Conservation (phyloP, 2,113 vertebrate species). For the Todiramphus chloris region DNA sequence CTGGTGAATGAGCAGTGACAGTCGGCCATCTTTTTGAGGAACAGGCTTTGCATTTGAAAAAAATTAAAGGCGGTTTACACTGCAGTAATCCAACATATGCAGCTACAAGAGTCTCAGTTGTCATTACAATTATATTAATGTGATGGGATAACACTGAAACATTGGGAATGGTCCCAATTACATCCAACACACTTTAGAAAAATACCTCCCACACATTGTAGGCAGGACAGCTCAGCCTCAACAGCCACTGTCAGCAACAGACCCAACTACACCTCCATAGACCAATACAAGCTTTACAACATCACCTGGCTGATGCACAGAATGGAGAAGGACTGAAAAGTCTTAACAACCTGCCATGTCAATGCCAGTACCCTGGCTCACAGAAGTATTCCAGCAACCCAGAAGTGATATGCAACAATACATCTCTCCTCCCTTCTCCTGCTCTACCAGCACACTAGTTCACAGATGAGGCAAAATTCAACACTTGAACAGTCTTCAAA, state of each 20-base stretch:
- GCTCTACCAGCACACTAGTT: not conserved
- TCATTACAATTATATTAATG: not conserved
- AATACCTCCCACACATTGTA: not conserved
- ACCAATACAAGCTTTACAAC: not conserved
- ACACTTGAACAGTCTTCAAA: not conserved
- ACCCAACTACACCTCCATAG: accelerated
- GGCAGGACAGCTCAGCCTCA: not conserved
- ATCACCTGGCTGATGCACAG: not conserved
- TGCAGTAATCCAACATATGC: not conserved
- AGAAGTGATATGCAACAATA: too few species aligned
- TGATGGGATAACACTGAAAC: too few species aligned
- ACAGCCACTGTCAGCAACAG: not conserved
- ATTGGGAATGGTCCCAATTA: too few species aligned
- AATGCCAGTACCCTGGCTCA: not conserved
- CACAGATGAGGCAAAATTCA: not conserved
- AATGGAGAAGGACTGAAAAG: not conserved
- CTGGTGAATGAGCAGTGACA: too few species aligned
- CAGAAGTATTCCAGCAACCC: not conserved
- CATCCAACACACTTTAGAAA: not conserved
- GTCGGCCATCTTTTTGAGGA: too few species aligned
- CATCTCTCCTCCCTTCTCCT: not conserved
- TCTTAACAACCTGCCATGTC: not conserved
- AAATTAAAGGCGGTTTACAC: not conserved
- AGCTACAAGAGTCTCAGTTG: not conserved
- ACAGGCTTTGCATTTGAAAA: too few species aligned